A percentile compares a stretch with the other conserved stretches of the same genome.
These are phyloP conservation scores for Molanna angustata DNA, from an alignment of 2,888 invertebrate species.

Conservation along the genomic window DNA sequence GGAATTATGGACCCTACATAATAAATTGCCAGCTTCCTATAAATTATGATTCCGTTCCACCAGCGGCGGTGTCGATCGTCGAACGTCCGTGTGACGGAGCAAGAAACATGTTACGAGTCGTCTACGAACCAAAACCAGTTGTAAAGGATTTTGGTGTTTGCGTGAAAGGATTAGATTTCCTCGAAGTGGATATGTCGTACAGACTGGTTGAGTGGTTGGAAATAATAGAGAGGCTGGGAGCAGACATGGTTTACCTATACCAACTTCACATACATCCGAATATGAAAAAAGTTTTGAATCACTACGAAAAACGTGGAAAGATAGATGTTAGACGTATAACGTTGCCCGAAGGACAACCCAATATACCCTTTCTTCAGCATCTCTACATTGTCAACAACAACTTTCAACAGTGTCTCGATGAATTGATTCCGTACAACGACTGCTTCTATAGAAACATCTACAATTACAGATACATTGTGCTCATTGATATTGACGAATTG, in stretches of 20 bases:
- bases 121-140: constrained; percentile 71
- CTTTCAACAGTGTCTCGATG: constrained; percentile 91
- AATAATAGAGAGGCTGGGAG: constrained; percentile 75
- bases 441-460: constrained; percentile 91
- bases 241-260: constrained; percentile 89
- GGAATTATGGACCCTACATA: constrained; percentile 86
- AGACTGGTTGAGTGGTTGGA: constrained; percentile 94
- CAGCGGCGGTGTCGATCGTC: constrained; percentile 82
- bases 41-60: constrained; percentile 69
- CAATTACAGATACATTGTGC: constrained; percentile 80
- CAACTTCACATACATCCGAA: constrained; percentile 89
- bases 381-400: constrained; percentile 86
- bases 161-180: constrained; percentile 89
- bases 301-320: constrained; percentile 63
- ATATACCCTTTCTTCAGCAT: constrained; percentile 83
- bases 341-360: constrained; percentile 85
- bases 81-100: constrained; percentile 81
- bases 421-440: constrained; percentile 94
- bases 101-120: constrained; percentile 78
- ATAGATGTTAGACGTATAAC: constrained; percentile 78
- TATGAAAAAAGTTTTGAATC: constrained; percentile 74
- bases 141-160: constrained; percentile 86
- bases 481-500: constrained; percentile 91
- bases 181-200: constrained; percentile 80
- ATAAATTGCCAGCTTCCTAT: constrained; percentile 84